These are phyloP conservation scores for Phalloptychus januarius DNA, from an alignment of 2,797 vertebrate species.

Conservation along the genomic window DNA sequence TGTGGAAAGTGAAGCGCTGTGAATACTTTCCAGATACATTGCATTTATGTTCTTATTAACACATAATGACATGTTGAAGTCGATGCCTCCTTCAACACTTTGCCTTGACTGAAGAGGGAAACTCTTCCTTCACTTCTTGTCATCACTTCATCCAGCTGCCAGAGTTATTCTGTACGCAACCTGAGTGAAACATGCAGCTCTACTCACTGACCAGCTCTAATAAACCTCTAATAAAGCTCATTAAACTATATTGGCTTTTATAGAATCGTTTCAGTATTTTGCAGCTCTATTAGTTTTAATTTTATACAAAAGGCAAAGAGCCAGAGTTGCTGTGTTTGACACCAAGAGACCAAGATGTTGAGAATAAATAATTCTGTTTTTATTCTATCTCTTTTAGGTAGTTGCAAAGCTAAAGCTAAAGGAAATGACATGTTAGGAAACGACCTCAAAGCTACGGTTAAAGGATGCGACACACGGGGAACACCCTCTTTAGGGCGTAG, in stretches of 20 bases:
- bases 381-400: too few relatives aligned
- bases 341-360: too few relatives aligned
- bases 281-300: neutral
- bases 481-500: too few relatives aligned
- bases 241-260: neutral
- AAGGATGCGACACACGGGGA: too few relatives aligned
- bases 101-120: neutral
- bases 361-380: too few relatives aligned
- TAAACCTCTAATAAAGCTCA: neutral
- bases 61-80: neutral
- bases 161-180: neutral
- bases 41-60: neutral
- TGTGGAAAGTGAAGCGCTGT: neutral
- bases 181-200: neutral
- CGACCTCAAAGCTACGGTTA: too few relatives aligned
- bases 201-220: neutral
- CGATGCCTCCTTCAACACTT: neutral
- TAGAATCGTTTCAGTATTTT: neutral
- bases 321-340: neutral
- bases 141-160: neutral
- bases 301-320: neutral
- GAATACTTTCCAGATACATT: neutral
- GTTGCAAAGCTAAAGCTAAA: too few relatives aligned
- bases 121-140: neutral
- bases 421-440: too few relatives aligned